A percentile compares a stretch with the other conserved stretches of the same genome.
Evolutionary conservation across 1,140 invertebrate genomes (phyloP).

Genomic region (Temnothorax nylanderi): DNA sequence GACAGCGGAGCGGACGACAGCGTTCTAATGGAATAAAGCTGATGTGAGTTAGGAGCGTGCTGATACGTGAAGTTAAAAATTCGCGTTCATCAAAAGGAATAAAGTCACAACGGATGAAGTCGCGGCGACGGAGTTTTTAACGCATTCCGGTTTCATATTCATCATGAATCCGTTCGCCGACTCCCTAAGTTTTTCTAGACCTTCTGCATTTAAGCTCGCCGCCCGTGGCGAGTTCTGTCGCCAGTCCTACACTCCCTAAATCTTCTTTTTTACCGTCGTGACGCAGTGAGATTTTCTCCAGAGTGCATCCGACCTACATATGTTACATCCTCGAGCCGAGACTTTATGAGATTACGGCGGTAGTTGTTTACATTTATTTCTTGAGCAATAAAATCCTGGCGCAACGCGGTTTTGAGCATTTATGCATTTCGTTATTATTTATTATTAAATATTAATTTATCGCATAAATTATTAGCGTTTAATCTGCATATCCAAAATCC

Average conservation of each 20-base stretch:
- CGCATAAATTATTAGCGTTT: neutral
- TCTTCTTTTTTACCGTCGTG: constrained; percentile 37
- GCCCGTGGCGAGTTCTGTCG: constrained; percentile 10
- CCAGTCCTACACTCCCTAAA: constrained; percentile 29
- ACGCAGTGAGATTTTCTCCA: constrained; percentile 13
- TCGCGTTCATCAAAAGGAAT: constrained; percentile 52
- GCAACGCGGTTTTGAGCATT: neutral
- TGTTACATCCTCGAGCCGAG: neutral
- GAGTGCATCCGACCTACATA: constrained; percentile 26
- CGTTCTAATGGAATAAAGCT: constrained; percentile 25
- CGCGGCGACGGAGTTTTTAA: constrained; percentile 28
- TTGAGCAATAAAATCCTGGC: neutral
- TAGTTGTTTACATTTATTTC: neutral
- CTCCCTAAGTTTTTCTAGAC: constrained; percentile 13
- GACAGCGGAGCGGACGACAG: neutral
- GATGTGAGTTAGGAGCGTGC: constrained; percentile 5
- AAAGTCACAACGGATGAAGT: constrained; percentile 7
- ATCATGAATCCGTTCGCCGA: constrained; percentile 30
- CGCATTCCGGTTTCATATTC: constrained; percentile 55
- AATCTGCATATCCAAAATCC: neutral
- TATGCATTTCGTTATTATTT: neutral
- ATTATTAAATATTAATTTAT: neutral
- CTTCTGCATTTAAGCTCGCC: constrained; percentile 16
- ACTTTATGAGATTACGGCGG: constrained; percentile 16
- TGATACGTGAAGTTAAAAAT: constrained; percentile 53